Evolutionary conservation across 1,140 invertebrate genomes (phyloP).

Genomic region (Meteorus sp.): DNA sequence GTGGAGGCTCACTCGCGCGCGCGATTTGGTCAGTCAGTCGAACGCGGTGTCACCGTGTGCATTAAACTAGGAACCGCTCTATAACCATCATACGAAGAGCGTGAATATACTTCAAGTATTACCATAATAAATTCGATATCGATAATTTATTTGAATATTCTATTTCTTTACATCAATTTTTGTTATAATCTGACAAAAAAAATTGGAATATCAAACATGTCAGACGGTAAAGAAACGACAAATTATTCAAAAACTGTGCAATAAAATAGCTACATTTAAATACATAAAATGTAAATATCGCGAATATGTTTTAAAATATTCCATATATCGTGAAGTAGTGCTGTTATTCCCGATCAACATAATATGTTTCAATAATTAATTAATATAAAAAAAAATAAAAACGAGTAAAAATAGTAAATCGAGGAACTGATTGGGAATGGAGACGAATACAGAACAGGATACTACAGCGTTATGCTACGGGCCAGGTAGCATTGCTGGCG

Average conservation of each 20-base stretch:
- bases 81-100: background rate
- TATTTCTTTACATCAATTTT: background rate
- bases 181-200: background rate
- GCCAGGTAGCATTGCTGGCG: slow-evolving; percentile 59
- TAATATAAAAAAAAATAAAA: slow-evolving; percentile 5
- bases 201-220: no score
- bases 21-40: background rate
- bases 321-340: no score
- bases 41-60: background rate
- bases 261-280: no score
- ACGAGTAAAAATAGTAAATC: background rate
- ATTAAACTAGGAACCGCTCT: background rate
- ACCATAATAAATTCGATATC: background rate
- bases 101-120: background rate
- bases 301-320: no score
- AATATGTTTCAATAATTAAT: no score
- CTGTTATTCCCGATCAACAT: no score
- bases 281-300: no score
- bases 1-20: background rate
- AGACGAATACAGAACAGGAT: background rate
- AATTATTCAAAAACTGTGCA: no score
- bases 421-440: slow-evolving; percentile 12
- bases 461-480: slow-evolving; percentile 18
- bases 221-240: no score
- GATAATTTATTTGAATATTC: background rate